A percentile compares a stretch with the other conserved stretches of the same genome.
Evolutionary conservation across 2,797 vertebrate genomes (phyloP).

Genomic region (Protonibea diacanthus): DNA sequence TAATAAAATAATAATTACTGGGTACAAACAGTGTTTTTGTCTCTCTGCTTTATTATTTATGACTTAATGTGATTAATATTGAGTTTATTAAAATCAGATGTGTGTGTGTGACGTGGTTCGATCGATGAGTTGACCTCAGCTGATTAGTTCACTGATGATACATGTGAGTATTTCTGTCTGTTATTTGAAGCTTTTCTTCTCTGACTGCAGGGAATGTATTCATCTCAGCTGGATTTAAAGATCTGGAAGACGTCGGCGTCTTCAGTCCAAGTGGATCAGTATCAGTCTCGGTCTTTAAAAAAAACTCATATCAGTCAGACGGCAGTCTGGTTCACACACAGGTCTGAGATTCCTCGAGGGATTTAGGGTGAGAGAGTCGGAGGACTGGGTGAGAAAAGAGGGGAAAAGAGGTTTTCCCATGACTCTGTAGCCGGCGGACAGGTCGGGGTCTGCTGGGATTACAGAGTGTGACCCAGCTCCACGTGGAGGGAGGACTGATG

Average conservation of each 20-base stretch:
- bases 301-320: slow-evolving; percentile 48
- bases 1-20: not conserved
- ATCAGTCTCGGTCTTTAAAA: slow-evolving; percentile 24
- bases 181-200: not conserved
- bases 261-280: slow-evolving; percentile 38
- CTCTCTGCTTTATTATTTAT: not conserved
- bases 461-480: slow-evolving; percentile 47
- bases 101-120: not conserved
- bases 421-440: slow-evolving; percentile 53
- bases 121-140: not conserved
- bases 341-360: slow-evolving; percentile 73
- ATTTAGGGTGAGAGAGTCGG: slow-evolving; percentile 65
- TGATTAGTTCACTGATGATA: not conserved
- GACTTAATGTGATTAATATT: slow-evolving; percentile 4
- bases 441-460: slow-evolving; percentile 63
- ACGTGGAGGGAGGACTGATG: not conserved
- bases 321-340: slow-evolving; percentile 68
- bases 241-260: not conserved
- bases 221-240: not conserved
- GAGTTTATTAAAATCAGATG: slow-evolving; percentile 29
- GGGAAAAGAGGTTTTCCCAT: slow-evolving; percentile 51
- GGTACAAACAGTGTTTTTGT: not conserved
- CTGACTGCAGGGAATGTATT: too few relatives aligned
- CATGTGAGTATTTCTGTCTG: not conserved
- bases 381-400: slow-evolving; percentile 51